Evolutionary conservation across 92 coral and sea anemone genomes (phyloP).

Genomic region (Epizoanthus fatuus): DNA sequence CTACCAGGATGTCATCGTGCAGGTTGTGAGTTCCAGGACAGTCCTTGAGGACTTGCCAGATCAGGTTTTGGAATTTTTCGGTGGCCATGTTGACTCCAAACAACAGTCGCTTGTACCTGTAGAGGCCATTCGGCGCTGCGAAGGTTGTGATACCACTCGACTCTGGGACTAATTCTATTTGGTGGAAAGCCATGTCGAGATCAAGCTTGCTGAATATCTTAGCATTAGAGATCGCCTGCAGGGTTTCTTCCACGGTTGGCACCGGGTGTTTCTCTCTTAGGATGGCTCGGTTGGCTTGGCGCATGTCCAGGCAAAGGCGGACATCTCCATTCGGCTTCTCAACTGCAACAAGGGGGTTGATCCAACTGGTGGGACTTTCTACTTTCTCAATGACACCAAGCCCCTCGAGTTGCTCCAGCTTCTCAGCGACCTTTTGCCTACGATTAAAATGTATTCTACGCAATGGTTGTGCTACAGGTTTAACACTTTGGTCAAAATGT

Average conservation of each 20-base stretch:
- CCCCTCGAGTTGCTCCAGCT: conserved; percentile 60
- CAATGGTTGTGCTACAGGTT: conserved; percentile 53
- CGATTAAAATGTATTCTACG: conserved; percentile 53
- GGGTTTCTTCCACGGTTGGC: conserved; percentile 72
- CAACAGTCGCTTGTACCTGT: conserved; percentile 16
- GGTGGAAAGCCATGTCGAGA: conserved; percentile 77
- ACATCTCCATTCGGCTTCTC: conserved; percentile 69
- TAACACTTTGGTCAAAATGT: conserved; percentile 44
- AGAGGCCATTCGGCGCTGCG: conserved; percentile 62
- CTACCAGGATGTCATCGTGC: conserved; percentile 64
- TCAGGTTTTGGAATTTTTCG: conserved; percentile 29
- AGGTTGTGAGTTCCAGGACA: conserved; percentile 74
- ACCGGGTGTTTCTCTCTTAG: conserved; percentile 70
- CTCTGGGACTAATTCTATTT: conserved; percentile 67
- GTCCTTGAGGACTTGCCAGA: conserved; percentile 73
- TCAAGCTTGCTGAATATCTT: conserved; percentile 67
- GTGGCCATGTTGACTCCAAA: conserved; percentile 44
- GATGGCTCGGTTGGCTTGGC: conserved; percentile 71
- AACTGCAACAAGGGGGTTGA: conserved; percentile 67
- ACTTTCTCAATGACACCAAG: conserved; percentile 69
- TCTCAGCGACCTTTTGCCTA: conserved; percentile 58
- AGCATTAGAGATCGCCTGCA: conserved; percentile 73
- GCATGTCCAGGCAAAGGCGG: conserved; percentile 72
- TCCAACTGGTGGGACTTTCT: conserved; percentile 50
- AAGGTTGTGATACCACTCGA: conserved; percentile 80